A percentile compares a stretch with the other conserved stretches of the same genome.
These are phyloP conservation scores for Sapayoa aenigma DNA, from an alignment of 2,113 vertebrate species.

Conservation along the genomic window DNA sequence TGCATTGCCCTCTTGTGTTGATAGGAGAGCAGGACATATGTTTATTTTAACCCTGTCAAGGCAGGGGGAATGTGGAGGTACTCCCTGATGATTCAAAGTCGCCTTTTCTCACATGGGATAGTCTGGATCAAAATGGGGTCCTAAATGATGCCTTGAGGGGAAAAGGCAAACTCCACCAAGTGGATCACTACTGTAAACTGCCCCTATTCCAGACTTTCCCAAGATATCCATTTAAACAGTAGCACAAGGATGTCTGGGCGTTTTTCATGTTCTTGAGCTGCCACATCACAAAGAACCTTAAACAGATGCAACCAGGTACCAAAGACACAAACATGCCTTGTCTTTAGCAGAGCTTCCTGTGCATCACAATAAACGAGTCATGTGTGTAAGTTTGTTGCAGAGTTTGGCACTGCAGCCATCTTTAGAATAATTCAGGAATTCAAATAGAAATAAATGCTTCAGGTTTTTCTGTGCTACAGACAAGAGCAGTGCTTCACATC, in stretches of 20 bases:
- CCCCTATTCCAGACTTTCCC: neutral
- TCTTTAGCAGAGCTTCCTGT: neutral
- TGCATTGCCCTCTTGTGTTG: too few species aligned
- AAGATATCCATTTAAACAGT: neutral
- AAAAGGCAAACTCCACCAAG: neutral
- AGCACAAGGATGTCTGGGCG: neutral
- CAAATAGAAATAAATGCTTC: neutral
- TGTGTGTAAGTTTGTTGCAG: neutral
- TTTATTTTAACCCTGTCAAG: too few species aligned
- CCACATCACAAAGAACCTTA: neutral
- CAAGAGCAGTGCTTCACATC: neutral
- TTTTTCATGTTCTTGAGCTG: neutral
- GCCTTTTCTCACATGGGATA: neutral
- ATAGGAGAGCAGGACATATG: too few species aligned
- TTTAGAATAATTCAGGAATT: neutral
- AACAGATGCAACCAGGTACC: too few species aligned
- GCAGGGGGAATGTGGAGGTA: too few species aligned
- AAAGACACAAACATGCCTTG: neutral
- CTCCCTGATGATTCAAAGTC: too few species aligned
- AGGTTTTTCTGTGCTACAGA: neutral
- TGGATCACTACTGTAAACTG: neutral
- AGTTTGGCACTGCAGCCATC: neutral
- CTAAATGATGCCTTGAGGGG: neutral
- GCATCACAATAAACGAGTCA: neutral
- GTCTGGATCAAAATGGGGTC: neutral